Base-by-base conservation (phyloP, 35 echinoderm and acorn worm genomes). In the Stichopus chloronotus region DNA sequence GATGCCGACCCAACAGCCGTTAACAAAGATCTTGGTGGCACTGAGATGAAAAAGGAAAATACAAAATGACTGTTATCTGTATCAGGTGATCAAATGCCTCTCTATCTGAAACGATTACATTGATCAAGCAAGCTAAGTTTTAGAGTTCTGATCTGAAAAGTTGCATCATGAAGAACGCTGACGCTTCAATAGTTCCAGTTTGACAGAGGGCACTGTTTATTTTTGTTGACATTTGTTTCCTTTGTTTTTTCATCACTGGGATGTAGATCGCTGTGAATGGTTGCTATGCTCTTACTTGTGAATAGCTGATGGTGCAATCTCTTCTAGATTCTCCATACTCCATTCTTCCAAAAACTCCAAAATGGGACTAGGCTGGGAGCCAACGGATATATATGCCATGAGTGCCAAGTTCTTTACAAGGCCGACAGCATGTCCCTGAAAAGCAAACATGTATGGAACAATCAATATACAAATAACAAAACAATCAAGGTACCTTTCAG, bases 281-380 rank as follows among this genome's bases (percentile, higher is more conserved):
- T 0, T 43, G 30, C 30, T 43, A 43, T 43, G 30, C 30, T 43
- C 95, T 95, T 95, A 99, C 97, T 99, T 95, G 57, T 95, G 88
- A 72, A 99, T 99, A 78, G 97, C 95, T 78, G 97, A 96, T 8
- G 97, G 97, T 25, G 97, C 97, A 65, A 99, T 99, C 53, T 99
- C 97, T 85, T 99, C 97, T 78, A 99, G 56, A 65, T 99, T 99
- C 79, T 99, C 97, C 97, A 99, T 99, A 63, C 97, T 99, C 97
- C 97, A 99, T 72, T 99, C 97, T 53, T 99, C 97, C 83, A 99
- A 95, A 88, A 99, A 99, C 60, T 99, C 97, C 56, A 99, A 69
- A 92, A 99, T 99, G 56, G 97, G 97, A 65, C 95, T 96, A 13
- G 97, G 97, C 59, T 96, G 95, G 11, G 97, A 99, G 6, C 97